Evolutionary conservation across 2,113 vertebrate species (phyloP).

Genomic region (Ctenodactylus gundi): DNA sequence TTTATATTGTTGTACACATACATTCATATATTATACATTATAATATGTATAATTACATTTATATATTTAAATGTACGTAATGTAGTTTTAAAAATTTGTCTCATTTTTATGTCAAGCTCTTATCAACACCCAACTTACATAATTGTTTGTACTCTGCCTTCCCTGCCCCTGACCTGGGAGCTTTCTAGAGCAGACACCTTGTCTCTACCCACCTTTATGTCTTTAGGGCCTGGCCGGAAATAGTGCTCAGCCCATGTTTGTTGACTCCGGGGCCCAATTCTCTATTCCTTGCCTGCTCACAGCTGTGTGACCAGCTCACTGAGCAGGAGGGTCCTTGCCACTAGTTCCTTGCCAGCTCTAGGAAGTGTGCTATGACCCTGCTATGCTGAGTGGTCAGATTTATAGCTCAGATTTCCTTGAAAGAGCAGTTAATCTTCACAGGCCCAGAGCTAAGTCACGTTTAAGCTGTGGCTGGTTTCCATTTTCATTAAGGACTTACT

Average conservation of each 20-base stretch:
- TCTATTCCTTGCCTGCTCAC: neutral
- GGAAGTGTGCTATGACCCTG: neutral
- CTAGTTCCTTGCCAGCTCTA: neutral
- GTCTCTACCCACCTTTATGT: neutral
- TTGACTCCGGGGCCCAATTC: neutral
- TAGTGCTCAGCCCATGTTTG: neutral
- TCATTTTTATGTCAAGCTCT: neutral
- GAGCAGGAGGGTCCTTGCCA: neutral
- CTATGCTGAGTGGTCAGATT: rapidly evolving
- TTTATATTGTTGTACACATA: neutral
- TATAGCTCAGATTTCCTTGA: neutral
- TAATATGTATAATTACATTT: too few species aligned
- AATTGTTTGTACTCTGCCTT: neutral
- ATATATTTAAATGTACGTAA: neutral
- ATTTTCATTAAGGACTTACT: neutral
- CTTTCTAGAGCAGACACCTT: neutral
- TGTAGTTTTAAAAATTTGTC: neutral
- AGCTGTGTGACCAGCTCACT: neutral
- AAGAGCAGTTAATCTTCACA: neutral
- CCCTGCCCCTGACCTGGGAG: neutral
- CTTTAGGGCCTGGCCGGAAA: too few species aligned
- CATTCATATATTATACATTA: too few species aligned
- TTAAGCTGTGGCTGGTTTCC: neutral
- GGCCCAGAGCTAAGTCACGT: neutral
- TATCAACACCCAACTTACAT: neutral